phyloP scores from a whole-genome alignment of 1,140 invertebrate species.

The Pseudoatta argentina region DNA sequence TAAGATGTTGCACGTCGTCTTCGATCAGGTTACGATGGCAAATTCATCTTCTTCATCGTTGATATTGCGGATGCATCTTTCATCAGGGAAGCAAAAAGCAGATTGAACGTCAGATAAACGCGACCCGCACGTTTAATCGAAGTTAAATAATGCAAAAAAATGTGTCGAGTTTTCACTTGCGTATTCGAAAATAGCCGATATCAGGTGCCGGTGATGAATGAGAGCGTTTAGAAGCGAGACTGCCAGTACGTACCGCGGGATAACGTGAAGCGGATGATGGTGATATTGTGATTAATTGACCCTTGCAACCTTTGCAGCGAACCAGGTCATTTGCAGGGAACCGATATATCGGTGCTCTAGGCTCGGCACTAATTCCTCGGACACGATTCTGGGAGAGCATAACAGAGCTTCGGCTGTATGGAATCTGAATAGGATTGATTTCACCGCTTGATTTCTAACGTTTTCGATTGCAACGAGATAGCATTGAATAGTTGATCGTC shows the following conservation, averaged over 20 bases:
- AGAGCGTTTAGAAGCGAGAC: slow-evolving; percentile 54
- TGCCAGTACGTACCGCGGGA: background rate
- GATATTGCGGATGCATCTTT: slow-evolving; percentile 34
- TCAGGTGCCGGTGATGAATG: slow-evolving; percentile 65
- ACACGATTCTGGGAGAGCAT: slow-evolving; percentile 31
- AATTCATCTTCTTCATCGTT: background rate
- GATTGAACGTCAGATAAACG: slow-evolving; percentile 13
- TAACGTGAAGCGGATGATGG: slow-evolving; percentile 52
- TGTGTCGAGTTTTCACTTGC: slow-evolving; percentile 30
- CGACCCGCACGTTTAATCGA: slow-evolving; percentile 23
- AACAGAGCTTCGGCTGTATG: background rate
- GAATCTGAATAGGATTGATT: slow-evolving; percentile 48
- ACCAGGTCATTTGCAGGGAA: slow-evolving; percentile 47
- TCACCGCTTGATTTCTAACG: slow-evolving; percentile 8
- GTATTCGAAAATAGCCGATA: slow-evolving; percentile 52
- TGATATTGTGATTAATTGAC: slow-evolving; percentile 71
- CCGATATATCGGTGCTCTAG: slow-evolving; percentile 55
- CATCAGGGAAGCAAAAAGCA: background rate
- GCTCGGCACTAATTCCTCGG: slow-evolving; percentile 31
- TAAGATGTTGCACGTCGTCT: slow-evolving; percentile 19
- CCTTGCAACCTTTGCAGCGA: slow-evolving; percentile 22
- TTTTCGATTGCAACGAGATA: slow-evolving; percentile 28
- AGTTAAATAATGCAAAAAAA: slow-evolving; percentile 24
- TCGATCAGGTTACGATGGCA: background rate
- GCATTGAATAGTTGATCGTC: background rate